Conservation (phyloP, 2,888 invertebrate genomes). For the Pseudococcus viburni region DNA sequence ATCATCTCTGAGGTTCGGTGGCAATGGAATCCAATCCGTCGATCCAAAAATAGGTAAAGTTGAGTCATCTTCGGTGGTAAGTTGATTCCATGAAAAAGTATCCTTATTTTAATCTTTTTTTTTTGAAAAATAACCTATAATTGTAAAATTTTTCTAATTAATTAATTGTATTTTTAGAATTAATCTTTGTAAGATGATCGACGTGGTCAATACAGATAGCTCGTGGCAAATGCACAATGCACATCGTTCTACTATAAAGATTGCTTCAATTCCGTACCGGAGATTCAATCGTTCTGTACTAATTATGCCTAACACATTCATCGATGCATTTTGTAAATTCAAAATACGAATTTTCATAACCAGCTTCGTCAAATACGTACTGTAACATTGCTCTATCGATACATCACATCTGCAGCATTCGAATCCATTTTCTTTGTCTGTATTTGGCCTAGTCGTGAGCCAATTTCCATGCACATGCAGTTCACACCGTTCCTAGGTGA, state of each 20-base stretch:
- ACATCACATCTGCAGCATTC: background rate
- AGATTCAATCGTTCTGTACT: background rate
- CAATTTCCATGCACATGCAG: background rate
- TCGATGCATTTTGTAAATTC: background rate
- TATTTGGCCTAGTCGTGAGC: background rate
- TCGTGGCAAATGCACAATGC: background rate
- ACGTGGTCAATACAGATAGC: slow-evolving; percentile 10
- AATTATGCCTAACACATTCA: background rate
- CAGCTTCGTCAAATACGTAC: background rate
- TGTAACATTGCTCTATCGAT: background rate
- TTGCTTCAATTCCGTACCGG: background rate
- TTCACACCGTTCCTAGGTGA: background rate
- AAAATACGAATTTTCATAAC: background rate
- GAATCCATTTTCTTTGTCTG: slow-evolving; percentile 17
- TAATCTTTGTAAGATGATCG: slow-evolving; percentile 28
- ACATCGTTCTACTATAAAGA: background rate
- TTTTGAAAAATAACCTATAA: background rate
- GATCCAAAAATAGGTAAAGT: background rate
- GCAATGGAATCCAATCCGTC: background rate
- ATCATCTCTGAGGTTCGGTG: background rate
- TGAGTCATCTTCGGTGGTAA: slow-evolving; percentile 18
- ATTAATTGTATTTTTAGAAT: slow-evolving; percentile 8
- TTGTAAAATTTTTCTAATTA: background rate
- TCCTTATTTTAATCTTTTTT: background rate
- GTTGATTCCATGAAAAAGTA: background rate